Evolutionary conservation across 1,140 invertebrate genomes (phyloP), one percentile per base, ranked within the genome.

Genomic region (Leptinotarsa texana): DNA sequence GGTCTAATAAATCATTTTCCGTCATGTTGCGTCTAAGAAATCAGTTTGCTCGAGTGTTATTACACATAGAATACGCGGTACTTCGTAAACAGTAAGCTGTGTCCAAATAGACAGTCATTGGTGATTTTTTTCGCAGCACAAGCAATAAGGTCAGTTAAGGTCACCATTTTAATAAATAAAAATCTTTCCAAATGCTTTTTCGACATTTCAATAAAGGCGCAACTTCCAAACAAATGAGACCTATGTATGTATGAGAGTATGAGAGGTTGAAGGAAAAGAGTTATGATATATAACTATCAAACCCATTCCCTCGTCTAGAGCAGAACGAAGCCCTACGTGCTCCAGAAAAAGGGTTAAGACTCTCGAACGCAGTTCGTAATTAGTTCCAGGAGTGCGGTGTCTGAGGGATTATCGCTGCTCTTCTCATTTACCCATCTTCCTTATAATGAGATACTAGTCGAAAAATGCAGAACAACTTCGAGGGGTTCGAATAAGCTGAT

Each of bases 401-500:
- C 76, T 72, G 33, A 77, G 80, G 81, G 81, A 81, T 82, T 82
- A 82, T 82, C 77, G 78, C 78, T 69, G 78, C 75, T 79, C 79
- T 82, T 82, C 81, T 78, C 77, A 79, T 79, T 82, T 80, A 81
- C 78, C 68, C 74, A 74, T 75, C 78, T 78, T 79, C 81, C 81
- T 77, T 72, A 81, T 82, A 82, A 81, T 80, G 77, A 80, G 80
- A 79, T 77, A 81, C 79, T 69, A 76, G 77, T 78, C 76, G 77
- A 79, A 82, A 80, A 81, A 82, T 79, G 80, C 77, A 76, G 77
- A 82, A 77, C 74, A 75, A 74, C 82, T 79, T 77, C 73, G 77
- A 77, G 77, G 80, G 81, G 63, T 80, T 79, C 79, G 77, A 81
- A 79, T 83, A 83, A 83, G 82, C 82, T 83, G 81, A 83, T 83